Evolutionary conservation across 1,140 invertebrate species (phyloP).

Genomic region (Phymastichus coffea): DNA sequence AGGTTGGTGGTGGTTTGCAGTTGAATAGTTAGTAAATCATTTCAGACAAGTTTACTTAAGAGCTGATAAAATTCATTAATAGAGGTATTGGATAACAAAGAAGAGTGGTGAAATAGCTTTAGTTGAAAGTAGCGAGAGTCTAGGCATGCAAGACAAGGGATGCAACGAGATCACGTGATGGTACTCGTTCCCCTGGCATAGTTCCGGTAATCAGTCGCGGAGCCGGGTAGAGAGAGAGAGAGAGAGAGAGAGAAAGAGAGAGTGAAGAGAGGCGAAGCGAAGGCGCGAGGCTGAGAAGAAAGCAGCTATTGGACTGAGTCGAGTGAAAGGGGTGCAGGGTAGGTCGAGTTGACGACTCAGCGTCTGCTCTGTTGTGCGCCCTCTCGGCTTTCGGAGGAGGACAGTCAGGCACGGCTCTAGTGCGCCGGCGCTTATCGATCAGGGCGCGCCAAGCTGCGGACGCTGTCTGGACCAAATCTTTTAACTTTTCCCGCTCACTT

Average conservation of each 20-base stretch:
- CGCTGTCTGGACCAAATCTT: constrained; percentile 52
- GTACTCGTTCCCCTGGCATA: constrained; percentile 51
- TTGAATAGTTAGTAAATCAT: too few relatives aligned
- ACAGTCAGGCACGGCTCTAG: constrained; percentile 50
- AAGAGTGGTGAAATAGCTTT: too few relatives aligned
- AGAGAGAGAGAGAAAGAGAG: constrained; percentile 27
- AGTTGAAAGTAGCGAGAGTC: too few relatives aligned
- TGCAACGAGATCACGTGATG: constrained; percentile 43
- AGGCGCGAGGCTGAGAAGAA: too few relatives aligned
- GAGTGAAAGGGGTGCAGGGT: constrained; percentile 35
- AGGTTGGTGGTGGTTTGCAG: too few relatives aligned
- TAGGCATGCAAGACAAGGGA: too few relatives aligned
- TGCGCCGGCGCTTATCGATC: constrained; percentile 57
- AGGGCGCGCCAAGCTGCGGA: constrained; percentile 50
- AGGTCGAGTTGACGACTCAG: not conserved
- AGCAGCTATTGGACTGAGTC: constrained; percentile 49
- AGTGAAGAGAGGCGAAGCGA: constrained; percentile 49
- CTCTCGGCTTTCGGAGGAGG: constrained; percentile 45
- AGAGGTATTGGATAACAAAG: too few relatives aligned
- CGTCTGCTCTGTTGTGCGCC: constrained; percentile 27
- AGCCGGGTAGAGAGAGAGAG: constrained; percentile 30
- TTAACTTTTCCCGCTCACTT: not conserved
- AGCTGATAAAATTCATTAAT: too few relatives aligned
- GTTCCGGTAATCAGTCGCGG: constrained; percentile 45
- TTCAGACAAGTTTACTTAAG: too few relatives aligned